Evolutionary conservation across 2,797 vertebrate species (phyloP).

Genomic region (Pteropus rufus): DNA sequence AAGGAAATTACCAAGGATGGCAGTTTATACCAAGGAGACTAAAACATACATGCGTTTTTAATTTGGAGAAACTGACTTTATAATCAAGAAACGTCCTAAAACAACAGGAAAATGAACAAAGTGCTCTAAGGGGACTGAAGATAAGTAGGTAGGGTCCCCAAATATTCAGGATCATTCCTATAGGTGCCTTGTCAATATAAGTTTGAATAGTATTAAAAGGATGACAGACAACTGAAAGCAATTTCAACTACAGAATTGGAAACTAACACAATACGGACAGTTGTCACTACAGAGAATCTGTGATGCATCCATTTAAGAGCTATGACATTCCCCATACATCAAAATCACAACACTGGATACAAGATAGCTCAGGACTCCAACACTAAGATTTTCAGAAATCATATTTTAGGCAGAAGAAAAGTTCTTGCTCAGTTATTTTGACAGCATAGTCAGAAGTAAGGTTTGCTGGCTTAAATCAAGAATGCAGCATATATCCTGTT

Average conservation of each 20-base stretch:
- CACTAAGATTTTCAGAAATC: neutral
- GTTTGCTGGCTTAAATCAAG: neutral
- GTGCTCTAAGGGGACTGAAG: neutral
- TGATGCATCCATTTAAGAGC: neutral
- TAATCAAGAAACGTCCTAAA: neutral
- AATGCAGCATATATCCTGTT: neutral
- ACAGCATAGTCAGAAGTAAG: neutral
- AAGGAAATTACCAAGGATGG: neutral
- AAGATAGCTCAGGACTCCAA: neutral
- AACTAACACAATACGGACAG: neutral
- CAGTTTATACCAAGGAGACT: neutral
- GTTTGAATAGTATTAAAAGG: neutral
- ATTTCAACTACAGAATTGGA: neutral
- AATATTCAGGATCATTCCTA: neutral
- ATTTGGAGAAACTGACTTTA: neutral
- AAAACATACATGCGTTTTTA: neutral
- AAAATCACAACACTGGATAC: neutral
- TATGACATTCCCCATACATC: neutral
- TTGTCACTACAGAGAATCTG: neutral
- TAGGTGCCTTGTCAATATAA: neutral
- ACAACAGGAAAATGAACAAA: neutral
- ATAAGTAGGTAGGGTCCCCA: neutral
- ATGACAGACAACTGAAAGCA: neutral
- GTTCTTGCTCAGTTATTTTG: conserved; percentile 25
- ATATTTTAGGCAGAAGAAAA: conserved; percentile 27